Evolutionary conservation across 2,797 vertebrate genomes (phyloP), one percentile per base, ranked within the genome.

Genomic region (Ficedula albicollis): DNA sequence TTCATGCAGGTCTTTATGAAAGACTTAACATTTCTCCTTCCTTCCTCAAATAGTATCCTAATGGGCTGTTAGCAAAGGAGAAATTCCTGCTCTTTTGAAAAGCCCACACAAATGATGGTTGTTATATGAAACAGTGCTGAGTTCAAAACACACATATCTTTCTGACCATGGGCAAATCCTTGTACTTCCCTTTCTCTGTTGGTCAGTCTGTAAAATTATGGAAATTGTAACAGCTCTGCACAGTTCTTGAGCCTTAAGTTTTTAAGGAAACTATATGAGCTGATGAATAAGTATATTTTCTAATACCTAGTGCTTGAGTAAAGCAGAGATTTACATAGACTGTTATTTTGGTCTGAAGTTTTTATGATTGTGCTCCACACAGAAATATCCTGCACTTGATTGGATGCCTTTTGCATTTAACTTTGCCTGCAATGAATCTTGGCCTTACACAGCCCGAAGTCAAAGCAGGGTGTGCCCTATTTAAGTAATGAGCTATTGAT

Each of bases 401-500:
- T 29, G 43, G 38, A 43, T 72, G 29, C 63, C 26, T 72, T 91
- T 51, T 85, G 54, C 39, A 56, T 87, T 94, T 77, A 46, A 68
- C 49, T 77, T 87, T 64, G 20, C 62, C 58, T 58, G 69, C 58
- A 51, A 10, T 82, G 60, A 34, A 55, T 90, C 68, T 72, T 87
- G 64, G 72, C 58, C 62, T 91, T 44, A 13, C 3, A 64, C 29
- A 80, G 87, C 66, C 51, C 60, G 52, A 87, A 92, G 75, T 79
- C 79, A 84, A 54, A 80, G 75, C 72, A 41, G 19, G 16, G 12
- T 39, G 48, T 46, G 43, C 23, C 68, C 64, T 66, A 29, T 77
- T 89, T 87, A 74, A 85, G 59, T 72, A 92, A 85, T 77, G 84
- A 95, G 56, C 78, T 94, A 85, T 94, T 89, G 81, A 95, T 94